Conservation (phyloP, 1,140 invertebrate species). For the Oncopodura yosiiana region DNA sequence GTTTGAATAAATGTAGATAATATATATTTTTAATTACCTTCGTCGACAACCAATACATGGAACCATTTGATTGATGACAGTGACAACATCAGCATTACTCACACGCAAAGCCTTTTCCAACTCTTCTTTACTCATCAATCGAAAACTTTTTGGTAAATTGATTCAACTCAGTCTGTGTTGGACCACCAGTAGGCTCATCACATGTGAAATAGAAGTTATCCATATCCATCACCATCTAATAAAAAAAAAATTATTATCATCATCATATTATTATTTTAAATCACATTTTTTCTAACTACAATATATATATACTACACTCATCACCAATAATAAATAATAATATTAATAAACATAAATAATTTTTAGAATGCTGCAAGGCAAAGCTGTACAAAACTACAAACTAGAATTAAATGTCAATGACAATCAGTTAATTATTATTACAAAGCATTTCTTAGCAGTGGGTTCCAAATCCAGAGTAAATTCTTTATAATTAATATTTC, state of each 20-base stretch:
- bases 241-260: constrained; percentile 31
- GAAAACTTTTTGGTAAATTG: constrained; percentile 69
- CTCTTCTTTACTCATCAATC: constrained; percentile 64
- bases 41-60: constrained; percentile 84
- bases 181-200: constrained; percentile 59
- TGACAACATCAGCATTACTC: constrained; percentile 66
- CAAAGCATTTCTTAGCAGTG: no score
- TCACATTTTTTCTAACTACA: neutral
- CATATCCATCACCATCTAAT: constrained; percentile 84
- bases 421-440: no score
- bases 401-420: no score
- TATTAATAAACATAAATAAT: neutral
- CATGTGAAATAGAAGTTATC: constrained; percentile 67
- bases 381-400: no score
- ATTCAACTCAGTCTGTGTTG: constrained; percentile 65
- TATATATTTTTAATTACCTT: constrained; percentile 57
- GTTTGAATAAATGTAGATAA: no score
- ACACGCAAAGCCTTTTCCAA: constrained; percentile 69
- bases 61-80: constrained; percentile 73
- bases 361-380: no score
- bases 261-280: neutral
- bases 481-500: no score
- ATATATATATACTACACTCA: neutral
- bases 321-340: neutral
- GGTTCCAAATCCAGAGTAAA: no score